Base-by-base conservation (phyloP, 2,113 vertebrate genomes). In the Collichthys lucidus region DNA sequence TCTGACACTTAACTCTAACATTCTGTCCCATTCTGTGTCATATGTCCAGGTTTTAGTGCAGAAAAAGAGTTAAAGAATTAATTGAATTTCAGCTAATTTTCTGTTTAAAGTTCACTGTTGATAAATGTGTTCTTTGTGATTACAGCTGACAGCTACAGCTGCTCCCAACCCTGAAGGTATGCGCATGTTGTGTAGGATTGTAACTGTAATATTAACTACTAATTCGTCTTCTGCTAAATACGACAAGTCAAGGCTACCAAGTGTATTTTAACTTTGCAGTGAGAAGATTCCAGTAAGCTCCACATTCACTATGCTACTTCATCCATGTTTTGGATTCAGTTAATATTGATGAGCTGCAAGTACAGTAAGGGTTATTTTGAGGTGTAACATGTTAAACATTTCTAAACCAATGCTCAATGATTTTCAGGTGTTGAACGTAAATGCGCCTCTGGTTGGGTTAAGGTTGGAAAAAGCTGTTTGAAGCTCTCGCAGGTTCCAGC, bases 401-500 rank as follows among this genome's bases (percentile, higher is more conserved):
- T 40, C 35, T 40, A 40, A 40, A 8, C 35, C 35, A 40, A 35
- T 8, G 8, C 35, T n/a, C 44, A 11, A 46, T 12, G 0, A 46
- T 14, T 12, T 46, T 14, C 44, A 14, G 44, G 44, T 46, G 3
- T n/a, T n/a, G n/a, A n/a, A n/a, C n/a, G n/a, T n/a, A n/a, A n/a
- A n/a, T n/a, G n/a, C n/a, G n/a, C n/a, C 12, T 15, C 44, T 0
- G 50, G 50, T 52, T 52, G 50, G 50, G 10, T 9, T 52, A 1
- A 10, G 19, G 11, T n/a, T n/a, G 0, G 0, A 2, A 2, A 1
- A 10, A 3, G 8, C 9, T 52, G 50, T n/a, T n/a, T 52, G 19
- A 53, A 4, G 44, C 14, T 14, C 14, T 46, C 14, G 11, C 44
- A 46, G 14, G 14, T 4, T 46, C 44, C 44, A 14, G 8, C 1